A percentile compares a stretch with the other conserved stretches of the same genome.
Conservation (phyloP, 2,113 vertebrate genomes). For the Platycercus adscitus region DNA sequence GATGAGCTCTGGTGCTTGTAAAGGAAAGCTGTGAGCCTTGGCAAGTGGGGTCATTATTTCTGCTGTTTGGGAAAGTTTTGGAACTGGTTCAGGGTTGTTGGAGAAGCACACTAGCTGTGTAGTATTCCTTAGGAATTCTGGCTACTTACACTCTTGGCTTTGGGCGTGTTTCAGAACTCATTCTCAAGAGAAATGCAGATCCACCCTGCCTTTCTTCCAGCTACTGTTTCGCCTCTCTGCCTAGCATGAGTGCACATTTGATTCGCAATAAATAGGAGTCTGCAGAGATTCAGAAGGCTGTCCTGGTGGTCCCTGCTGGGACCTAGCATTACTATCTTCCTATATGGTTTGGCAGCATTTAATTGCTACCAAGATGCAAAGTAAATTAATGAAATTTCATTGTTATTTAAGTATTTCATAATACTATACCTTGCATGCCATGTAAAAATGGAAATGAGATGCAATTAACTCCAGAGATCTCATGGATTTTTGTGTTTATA, state of each 20-base stretch:
- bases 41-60: constrained; percentile 11
- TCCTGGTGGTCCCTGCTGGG: constrained; percentile 8
- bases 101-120: background rate
- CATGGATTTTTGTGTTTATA: background rate
- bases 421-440: background rate
- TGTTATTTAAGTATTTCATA: background rate
- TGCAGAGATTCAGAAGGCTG: constrained; percentile 28
- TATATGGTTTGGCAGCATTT: background rate
- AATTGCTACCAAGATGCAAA: background rate
- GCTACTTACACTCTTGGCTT: constrained; percentile 27
- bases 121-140: constrained; percentile 21
- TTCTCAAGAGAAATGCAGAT: constrained; percentile 39
- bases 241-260: constrained; percentile 49
- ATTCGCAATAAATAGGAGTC: constrained; percentile 29
- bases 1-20: background rate
- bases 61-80: background rate
- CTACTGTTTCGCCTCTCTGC: constrained; percentile 30
- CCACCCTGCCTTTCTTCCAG: constrained; percentile 15
- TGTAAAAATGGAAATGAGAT: background rate
- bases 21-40: constrained; percentile 20
- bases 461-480: background rate
- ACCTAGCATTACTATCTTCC: background rate
- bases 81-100: background rate
- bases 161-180: background rate
- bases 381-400: background rate